Conservation (phyloP, 2,888 invertebrate species). For the Eupithecia tripunctaria region DNA sequence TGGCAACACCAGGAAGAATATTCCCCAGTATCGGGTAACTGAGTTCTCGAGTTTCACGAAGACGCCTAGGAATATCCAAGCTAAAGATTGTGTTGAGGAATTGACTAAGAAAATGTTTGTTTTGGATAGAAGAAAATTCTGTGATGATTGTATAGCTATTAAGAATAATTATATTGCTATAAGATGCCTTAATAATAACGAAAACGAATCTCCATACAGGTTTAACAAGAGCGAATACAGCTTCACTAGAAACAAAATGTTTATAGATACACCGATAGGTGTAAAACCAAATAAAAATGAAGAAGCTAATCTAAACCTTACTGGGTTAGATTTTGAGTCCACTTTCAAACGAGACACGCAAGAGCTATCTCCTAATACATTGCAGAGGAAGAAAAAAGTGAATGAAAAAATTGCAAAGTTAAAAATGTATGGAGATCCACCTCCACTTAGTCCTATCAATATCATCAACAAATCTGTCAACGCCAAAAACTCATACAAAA, state of each 20-base stretch:
- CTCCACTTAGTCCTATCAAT: constrained; percentile 79
- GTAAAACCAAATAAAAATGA: constrained; percentile 43
- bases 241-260: constrained; percentile 62
- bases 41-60: constrained; percentile 86
- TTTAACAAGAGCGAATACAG: constrained; percentile 62
- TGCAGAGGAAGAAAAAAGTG: constrained; percentile 63
- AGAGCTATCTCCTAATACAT: constrained; percentile 56
- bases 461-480: constrained; percentile 69
- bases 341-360: constrained; percentile 68
- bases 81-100: constrained; percentile 74
- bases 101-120: constrained; percentile 64
- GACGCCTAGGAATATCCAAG: constrained; percentile 82
- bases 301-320: constrained; percentile 66
- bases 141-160: constrained; percentile 62
- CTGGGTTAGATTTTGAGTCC: constrained; percentile 77
- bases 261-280: constrained; percentile 64
- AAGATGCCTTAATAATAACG: constrained; percentile 49
- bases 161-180: constrained; percentile 62
- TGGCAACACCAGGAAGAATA: constrained; percentile 77
- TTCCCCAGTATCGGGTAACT: constrained; percentile 85
- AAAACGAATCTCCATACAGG: constrained; percentile 71
- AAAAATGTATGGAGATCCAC: constrained; percentile 82
- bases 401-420: constrained; percentile 79
- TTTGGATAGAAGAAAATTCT: constrained; percentile 56
- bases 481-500: constrained; percentile 70